Conservation (phyloP, 1,140 invertebrate genomes). For the Paramacrobiotus metropolitanus region DNA sequence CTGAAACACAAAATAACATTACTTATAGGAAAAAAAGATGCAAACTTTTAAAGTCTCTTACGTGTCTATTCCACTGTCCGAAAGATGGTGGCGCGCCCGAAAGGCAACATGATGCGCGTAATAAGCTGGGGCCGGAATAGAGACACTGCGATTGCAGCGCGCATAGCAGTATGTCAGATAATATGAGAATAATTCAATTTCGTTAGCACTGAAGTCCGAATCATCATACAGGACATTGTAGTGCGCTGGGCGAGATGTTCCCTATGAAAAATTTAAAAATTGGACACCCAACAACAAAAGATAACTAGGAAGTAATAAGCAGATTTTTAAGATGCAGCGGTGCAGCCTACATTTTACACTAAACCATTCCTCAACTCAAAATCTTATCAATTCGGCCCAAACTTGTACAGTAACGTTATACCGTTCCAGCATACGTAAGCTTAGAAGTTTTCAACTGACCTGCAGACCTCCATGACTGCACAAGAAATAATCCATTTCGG, state of each 20-base stretch:
- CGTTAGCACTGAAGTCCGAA: conserved; percentile 39
- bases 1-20: too few species aligned
- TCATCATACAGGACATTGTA: conserved; percentile 68
- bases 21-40: too few species aligned
- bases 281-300: too few species aligned
- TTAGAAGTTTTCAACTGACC: conserved; percentile 18
- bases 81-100: conserved; percentile 27
- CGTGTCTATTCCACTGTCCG: too few species aligned
- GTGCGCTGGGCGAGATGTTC: conserved; percentile 62
- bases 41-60: too few species aligned
- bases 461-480: conserved; percentile 30
- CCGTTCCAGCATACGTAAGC: too few species aligned
- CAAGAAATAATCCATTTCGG: conserved; percentile 61
- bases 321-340: too few species aligned
- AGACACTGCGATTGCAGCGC: conserved; percentile 59
- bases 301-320: too few species aligned
- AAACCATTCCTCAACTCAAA: too few species aligned
- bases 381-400: too few species aligned
- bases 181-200: conserved; percentile 58
- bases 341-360: too few species aligned
- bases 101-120: conserved; percentile 76
- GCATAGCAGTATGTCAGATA: conserved; percentile 67
- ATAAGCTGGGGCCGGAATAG: conserved; percentile 75
- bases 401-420: too few species aligned
- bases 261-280: conserved; percentile 46